Evolutionary conservation across 2,113 vertebrate species (phyloP).

Genomic region (human (Homo sapiens)): DNA sequence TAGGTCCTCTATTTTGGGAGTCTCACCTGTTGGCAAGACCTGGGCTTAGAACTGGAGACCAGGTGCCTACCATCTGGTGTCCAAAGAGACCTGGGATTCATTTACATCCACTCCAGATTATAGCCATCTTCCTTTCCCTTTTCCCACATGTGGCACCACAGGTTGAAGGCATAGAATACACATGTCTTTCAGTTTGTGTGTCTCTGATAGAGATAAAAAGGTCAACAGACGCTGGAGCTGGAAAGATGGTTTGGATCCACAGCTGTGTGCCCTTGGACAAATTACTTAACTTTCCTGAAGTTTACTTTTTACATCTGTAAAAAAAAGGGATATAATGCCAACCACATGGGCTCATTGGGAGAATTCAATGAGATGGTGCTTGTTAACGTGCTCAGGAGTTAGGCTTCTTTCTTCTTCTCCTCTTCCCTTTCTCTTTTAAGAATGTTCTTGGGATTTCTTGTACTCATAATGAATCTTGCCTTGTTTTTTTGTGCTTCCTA

Average conservation of each 20-base stretch:
- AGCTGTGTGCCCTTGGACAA: neutral
- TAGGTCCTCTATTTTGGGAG: neutral
- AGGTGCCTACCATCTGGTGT: neutral
- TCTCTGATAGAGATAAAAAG: neutral
- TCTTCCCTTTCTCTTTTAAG: neutral
- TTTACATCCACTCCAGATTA: neutral
- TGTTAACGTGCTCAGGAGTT: rapidly evolving
- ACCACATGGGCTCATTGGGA: rapidly evolving
- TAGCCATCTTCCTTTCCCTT: neutral
- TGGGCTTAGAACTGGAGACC: neutral
- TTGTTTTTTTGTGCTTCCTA: neutral
- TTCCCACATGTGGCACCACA: neutral
- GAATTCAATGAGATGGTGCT: rapidly evolving
- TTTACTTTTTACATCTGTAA: neutral
- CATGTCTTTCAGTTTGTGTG: neutral
- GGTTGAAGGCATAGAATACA: neutral
- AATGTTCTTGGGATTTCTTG: neutral
- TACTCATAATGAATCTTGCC: neutral
- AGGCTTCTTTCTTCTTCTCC: neutral
- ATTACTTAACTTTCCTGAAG: neutral
- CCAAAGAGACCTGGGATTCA: neutral
- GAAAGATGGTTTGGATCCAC: neutral
- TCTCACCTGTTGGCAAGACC: neutral
- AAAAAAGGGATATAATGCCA: neutral
- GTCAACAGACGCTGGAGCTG: neutral